Evolutionary conservation across 2,797 vertebrate species (phyloP), one percentile per base, ranked within the genome.

Genomic region (Urophycis tenuis): DNA sequence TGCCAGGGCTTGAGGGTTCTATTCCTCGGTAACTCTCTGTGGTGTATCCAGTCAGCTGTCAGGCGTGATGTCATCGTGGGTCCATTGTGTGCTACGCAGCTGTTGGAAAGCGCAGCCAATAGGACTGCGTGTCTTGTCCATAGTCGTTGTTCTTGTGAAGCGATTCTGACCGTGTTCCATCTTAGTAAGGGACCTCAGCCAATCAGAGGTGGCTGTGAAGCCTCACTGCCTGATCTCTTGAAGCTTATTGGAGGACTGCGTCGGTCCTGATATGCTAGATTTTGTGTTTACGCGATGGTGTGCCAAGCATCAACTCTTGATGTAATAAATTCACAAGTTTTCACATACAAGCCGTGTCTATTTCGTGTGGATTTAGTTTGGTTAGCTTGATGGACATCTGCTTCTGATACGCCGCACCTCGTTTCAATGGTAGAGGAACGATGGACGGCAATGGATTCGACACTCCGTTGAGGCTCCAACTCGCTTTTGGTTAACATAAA

Each of bases 251-350:
- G 75, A 79, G 69, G 67, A 78, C 53, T 45, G 73, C 49, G 78
- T 75, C 33, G 5, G 64, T 75, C 77, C 29, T 49, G 83, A 85
- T 78, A 78, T 84, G 82, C 22, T 22, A 72, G 77, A 80, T 15
- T 78, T 76, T 80, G 78, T 76, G 82, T 75, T 76, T 75, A 80
- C 84, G 84, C 88, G 81, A 69, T 80, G 78, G 77, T 86, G 86
- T 88, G 87, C 84, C 84, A 83, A 86, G 78, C 81, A 79, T 36
- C 85, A 74, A 83, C 80, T 82, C 83, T 86, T 80, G 78, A 86
- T 83, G 85, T 75, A 88, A 90, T 89, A 87, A 71, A 71, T 71
- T 33, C 69, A 71, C 69, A 15, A 33, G 10, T 33, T 71, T 71
- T 71, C 60, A 67, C 25, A 10, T 67, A 67, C 22, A 67, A 67